phyloP scores from a whole-genome alignment of 2,888 invertebrate species.

The Dryobotodes eremita region DNA sequence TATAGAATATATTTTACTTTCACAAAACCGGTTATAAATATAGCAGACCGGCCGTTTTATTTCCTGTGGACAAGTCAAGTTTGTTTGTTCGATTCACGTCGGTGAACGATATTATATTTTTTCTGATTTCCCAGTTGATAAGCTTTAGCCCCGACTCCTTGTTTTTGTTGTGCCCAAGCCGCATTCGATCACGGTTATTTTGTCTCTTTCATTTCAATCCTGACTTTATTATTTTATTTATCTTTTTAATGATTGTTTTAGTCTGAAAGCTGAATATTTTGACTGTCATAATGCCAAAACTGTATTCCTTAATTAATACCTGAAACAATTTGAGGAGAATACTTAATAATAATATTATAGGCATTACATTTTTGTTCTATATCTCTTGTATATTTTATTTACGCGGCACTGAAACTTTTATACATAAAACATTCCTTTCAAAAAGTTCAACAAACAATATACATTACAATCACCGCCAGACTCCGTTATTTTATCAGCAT shows the following conservation, averaged over 20 bases:
- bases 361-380: neutral
- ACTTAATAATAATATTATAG: neutral
- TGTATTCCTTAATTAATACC: neutral
- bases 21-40: constrained; percentile 76
- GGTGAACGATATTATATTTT: constrained; percentile 65
- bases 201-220: constrained; percentile 16
- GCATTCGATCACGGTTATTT: constrained; percentile 22
- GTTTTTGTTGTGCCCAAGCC: constrained; percentile 59
- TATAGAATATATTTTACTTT: constrained; percentile 67
- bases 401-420: neutral
- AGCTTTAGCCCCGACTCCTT: constrained; percentile 45
- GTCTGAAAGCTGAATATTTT: neutral
- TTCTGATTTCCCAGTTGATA: constrained; percentile 45
- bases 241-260: neutral
- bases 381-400: neutral
- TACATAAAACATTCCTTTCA: neutral
- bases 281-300: neutral
- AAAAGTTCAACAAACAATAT: constrained; percentile 23
- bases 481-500: constrained; percentile 74
- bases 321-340: neutral
- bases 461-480: constrained; percentile 40
- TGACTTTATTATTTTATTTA: neutral
- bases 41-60: constrained; percentile 73
- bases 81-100: constrained; percentile 64
- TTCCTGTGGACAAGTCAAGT: constrained; percentile 70